Evolutionary conservation across 2,113 vertebrate genomes (phyloP).

Genomic region (Chaetodon auriga): DNA sequence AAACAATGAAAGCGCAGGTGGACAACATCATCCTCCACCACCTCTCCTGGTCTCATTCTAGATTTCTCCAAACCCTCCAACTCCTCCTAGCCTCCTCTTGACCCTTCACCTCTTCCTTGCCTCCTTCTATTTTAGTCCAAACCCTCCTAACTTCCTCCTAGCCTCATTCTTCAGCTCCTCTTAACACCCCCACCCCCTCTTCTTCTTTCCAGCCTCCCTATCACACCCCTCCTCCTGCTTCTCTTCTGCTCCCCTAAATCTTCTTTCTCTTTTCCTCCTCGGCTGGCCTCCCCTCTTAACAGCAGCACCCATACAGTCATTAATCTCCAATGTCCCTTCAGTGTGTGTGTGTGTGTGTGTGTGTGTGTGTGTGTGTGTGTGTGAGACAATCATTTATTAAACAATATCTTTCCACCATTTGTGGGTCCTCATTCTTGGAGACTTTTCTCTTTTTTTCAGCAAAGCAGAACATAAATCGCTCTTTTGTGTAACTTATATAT

Average conservation of each 20-base stretch:
- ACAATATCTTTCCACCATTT: too few relatives aligned
- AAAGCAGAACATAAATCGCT: too few relatives aligned
- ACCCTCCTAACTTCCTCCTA: slow-evolving; percentile 12
- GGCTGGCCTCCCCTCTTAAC: slow-evolving; percentile 40
- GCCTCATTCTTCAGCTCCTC: slow-evolving; percentile 8
- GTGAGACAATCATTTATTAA: neutral
- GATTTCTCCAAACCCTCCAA: neutral
- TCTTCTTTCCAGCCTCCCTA: neutral
- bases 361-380: slow-evolving; percentile 3
- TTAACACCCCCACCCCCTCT: neutral
- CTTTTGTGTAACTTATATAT: too few relatives aligned
- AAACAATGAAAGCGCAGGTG: slow-evolving; percentile 21
- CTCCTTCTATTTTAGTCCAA: slow-evolving; percentile 10
- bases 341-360: slow-evolving; percentile 5
- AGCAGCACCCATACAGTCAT: slow-evolving; percentile 63
- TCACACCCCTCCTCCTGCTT: slow-evolving; percentile 28
- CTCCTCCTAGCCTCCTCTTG: slow-evolving; percentile 6
- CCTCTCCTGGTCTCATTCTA: slow-evolving; percentile 6
- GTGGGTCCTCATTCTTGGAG: too few relatives aligned
- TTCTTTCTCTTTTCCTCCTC: slow-evolving; percentile 20
- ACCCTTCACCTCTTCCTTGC: slow-evolving; percentile 10
- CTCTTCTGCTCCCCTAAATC: slow-evolving; percentile 43
- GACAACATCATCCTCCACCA: neutral
- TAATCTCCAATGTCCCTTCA: slow-evolving; percentile 48
- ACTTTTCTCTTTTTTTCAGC: too few relatives aligned